Evolutionary conservation across 2,888 invertebrate species (phyloP), one percentile per base, ranked within the genome.

Genomic region (Lepidochrysops patricia): DNA sequence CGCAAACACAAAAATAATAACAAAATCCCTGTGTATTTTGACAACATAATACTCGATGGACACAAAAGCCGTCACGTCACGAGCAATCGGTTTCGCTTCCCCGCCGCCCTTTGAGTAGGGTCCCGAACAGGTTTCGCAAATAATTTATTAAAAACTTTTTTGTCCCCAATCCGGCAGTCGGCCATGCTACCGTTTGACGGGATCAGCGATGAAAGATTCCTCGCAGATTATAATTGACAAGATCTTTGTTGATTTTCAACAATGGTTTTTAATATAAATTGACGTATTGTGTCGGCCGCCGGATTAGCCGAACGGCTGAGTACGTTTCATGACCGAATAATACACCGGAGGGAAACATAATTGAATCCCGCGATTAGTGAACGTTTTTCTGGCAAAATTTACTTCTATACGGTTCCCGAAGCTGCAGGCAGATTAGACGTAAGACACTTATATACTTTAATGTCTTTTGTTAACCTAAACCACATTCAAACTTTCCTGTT

Each of bases 1-100:
- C 75, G 82, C 86, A 86, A 88, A 89, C 88, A 87, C 83, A 84
- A 85, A 84, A 88, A 88, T 88, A 89, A 88, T 88, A 88, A 87
- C 86, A 82, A 85, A 87, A 87, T 87, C 86, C 80, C 82, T 77
- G 80, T 85, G 85, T 89, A 88, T 89, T 89, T 89, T 89, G 89
- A 89, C 88, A 88, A 83, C 87, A 84, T 88, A 89, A 88, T 87
- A 86, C 87, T 84, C 78, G 77, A 79, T 77, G 80, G 82, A 81
- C 82, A 88, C 87, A 87, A 88, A 85, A 79, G 82, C 77, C 79
- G 79, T 80, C 83, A 84, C 80, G 87, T 88, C 88, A 86, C 84
- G 79, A 81, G 77, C 84, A 84, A 88, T 88, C 85, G 86, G 86
- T 81, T 84, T 86, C 84, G 82, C 77, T 84, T 85, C 80, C 81